phyloP scores from a whole-genome alignment of 2,113 vertebrate genomes.

The Chionomys nivalis region DNA sequence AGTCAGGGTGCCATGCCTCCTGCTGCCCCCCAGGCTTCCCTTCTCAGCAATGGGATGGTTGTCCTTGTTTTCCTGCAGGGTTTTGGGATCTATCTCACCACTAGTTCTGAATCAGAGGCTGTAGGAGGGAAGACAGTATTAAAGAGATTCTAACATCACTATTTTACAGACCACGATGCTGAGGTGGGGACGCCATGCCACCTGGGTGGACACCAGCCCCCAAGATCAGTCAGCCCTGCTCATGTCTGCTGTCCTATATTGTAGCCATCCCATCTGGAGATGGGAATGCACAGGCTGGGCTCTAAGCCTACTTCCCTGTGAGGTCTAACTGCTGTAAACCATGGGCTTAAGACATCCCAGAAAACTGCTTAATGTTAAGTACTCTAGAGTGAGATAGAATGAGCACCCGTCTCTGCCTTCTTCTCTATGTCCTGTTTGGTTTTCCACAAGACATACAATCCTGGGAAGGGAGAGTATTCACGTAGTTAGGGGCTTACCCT shows the following conservation, averaged over 20 bases:
- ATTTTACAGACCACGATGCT: background rate
- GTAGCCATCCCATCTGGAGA: background rate
- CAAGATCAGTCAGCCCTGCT: background rate
- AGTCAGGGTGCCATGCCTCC: background rate
- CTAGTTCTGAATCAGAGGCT: background rate
- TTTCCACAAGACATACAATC: background rate
- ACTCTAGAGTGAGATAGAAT: background rate
- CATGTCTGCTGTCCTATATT: background rate
- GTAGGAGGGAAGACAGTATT: background rate
- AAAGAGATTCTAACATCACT: background rate
- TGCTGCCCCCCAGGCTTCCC: background rate
- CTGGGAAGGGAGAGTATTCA: background rate
- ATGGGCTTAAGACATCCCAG: background rate
- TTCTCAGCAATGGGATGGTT: no score
- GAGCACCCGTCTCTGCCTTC: background rate
- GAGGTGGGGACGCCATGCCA: background rate
- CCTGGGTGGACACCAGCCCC: background rate
- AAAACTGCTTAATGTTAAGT: background rate
- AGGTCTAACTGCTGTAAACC: background rate
- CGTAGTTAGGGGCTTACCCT: background rate
- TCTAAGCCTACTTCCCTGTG: background rate
- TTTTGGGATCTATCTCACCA: background rate
- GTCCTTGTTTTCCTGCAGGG: no score
- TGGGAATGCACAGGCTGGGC: no score
- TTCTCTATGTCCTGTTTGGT: fast-evolving